These are phyloP conservation scores for Leuciscus idus DNA, from an alignment of 2,113 vertebrate species.

Conservation along the genomic window DNA sequence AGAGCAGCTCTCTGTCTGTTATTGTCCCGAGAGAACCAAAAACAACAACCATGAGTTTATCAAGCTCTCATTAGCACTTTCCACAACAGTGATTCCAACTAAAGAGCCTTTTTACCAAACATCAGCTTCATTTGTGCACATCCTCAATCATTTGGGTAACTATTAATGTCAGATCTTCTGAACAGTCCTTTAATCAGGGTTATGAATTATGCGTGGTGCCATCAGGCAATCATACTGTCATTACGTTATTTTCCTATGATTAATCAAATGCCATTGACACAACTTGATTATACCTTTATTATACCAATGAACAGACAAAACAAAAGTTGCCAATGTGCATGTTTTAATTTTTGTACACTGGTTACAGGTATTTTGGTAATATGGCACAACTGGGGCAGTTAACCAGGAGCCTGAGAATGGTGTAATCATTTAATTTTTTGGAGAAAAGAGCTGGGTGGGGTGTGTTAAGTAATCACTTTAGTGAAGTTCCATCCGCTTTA, in stretches of 20 bases:
- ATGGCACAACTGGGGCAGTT: background rate
- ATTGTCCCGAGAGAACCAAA: conserved; percentile 39
- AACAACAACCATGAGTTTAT: conserved; percentile 48
- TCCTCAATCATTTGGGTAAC: background rate
- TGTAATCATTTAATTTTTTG: background rate
- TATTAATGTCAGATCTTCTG: background rate
- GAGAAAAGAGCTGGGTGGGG: background rate
- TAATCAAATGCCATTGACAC: background rate
- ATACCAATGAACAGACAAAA: background rate
- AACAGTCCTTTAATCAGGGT: background rate
- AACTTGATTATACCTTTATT: background rate
- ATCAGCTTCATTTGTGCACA: conserved; percentile 24
- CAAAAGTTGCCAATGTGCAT: background rate
- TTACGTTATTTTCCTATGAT: background rate
- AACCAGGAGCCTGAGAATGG: background rate
- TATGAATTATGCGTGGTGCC: background rate
- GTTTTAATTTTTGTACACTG: background rate
- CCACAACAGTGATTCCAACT: conserved; percentile 21
- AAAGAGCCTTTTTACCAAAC: conserved; percentile 15
- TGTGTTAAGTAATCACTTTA: background rate
- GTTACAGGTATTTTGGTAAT: background rate
- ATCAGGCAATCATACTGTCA: background rate
- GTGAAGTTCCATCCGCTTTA: background rate
- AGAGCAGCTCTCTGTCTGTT: conserved; percentile 60
- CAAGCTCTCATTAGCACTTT: conserved; percentile 50